Conservation (phyloP, 2,113 vertebrate species). For the Oceanodroma tethys region DNA sequence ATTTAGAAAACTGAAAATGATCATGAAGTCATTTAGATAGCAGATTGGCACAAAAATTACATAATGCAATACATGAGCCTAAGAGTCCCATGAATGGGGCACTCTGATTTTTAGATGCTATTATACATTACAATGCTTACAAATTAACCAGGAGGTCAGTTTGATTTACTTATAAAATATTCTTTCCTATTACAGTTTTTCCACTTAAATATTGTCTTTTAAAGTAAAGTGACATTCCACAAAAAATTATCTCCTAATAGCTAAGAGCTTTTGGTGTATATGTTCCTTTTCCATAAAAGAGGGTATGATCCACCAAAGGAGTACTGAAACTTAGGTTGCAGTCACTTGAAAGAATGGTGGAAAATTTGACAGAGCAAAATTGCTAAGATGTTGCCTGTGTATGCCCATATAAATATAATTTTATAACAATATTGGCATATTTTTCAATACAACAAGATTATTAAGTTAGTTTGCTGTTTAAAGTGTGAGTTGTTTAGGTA, state of each 20-base stretch:
- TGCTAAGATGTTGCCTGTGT: background rate
- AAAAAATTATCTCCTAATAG: background rate
- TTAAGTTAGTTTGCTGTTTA: background rate
- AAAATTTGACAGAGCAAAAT: background rate
- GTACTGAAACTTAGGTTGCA: background rate
- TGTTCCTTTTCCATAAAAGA: background rate
- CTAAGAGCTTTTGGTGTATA: background rate
- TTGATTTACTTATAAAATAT: background rate
- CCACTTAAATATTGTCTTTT: background rate
- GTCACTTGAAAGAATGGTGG: background rate
- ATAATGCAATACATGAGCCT: accelerated
- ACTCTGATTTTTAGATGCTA: background rate
- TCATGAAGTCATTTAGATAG: background rate
- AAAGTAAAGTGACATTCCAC: background rate
- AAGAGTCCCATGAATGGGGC: background rate
- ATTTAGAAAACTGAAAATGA: background rate
- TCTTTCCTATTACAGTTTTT: background rate
- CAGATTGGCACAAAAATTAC: background rate
- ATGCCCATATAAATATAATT: background rate
- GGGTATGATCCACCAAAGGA: background rate
- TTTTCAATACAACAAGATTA: background rate
- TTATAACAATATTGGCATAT: background rate
- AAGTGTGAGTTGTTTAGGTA: background rate
- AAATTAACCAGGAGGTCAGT: background rate
- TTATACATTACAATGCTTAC: background rate